Base-by-base conservation (phyloP, 2,888 invertebrate genomes). In the Conchocele bisecta region DNA sequence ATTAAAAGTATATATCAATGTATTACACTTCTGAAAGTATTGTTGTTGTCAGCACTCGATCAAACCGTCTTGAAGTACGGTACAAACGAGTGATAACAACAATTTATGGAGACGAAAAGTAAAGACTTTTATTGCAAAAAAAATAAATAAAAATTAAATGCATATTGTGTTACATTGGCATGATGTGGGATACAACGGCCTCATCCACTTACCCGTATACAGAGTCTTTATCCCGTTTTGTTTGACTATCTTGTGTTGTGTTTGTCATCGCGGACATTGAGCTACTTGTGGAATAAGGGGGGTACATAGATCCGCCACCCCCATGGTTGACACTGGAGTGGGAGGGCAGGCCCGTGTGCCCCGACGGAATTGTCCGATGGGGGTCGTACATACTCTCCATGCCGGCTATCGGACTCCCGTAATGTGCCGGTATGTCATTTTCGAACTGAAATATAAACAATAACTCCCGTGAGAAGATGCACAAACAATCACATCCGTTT, bases 161-260 rank as follows among this genome's bases (percentile, higher is more conserved):
- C n/a, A n/a, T n/a, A n/a, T n/a, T n/a, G n/a, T n/a, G n/a, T n/a
- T n/a, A n/a, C n/a, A n/a, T n/a, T n/a, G n/a, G n/a, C n/a, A n/a
- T n/a, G n/a, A n/a, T n/a, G n/a, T n/a, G n/a, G n/a, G n/a, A n/a
- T n/a, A n/a, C n/a, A n/a, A n/a, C n/a, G n/a, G n/a, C n/a, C n/a
- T n/a, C n/a, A n/a, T n/a, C 57, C 67, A 86, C 97, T 96, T 94
- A 98, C 98, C 98, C 97, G 93, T 98, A 98, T 92, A 98, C 98
- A 91, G 98, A 97, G 94, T 98, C 98, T 94, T 98, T 98, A 94
- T 98, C 98, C 92, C 98, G 94, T 93, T 98, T 98, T 67, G 86
- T 74, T 78, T 88, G 88, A 76, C 83, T 84, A 75, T 88, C 88
- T 66, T 87, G 88, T 58, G 88, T 83, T 11, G 86, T 75, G 20